Evolutionary conservation across 2,797 vertebrate species (phyloP).

Genomic region (Scyliorhinus canicula): DNA sequence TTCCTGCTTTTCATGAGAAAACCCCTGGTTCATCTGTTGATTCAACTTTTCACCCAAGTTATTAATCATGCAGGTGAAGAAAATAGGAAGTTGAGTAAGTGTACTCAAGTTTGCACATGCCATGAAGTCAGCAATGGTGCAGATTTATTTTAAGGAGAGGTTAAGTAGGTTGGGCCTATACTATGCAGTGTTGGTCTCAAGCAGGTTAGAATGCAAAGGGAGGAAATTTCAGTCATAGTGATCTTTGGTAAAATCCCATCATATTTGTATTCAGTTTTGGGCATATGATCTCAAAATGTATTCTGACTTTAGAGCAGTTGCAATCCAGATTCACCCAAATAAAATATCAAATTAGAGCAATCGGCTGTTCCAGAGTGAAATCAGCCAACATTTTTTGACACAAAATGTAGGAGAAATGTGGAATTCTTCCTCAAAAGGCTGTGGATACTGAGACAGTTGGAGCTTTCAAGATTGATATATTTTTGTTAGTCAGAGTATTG

Average conservation of each 20-base stretch:
- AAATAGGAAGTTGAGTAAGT: background rate
- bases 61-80: background rate
- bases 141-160: too few species aligned
- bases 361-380: background rate
- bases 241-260: background rate
- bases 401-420: background rate
- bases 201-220: background rate
- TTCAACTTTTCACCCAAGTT: background rate
- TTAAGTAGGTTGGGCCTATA: too few species aligned
- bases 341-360: too few species aligned
- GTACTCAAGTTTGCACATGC: background rate
- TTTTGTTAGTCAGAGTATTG: background rate
- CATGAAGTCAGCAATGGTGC: background rate
- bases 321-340: background rate
- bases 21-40: too few species aligned
- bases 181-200: background rate
- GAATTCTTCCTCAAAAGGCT: background rate
- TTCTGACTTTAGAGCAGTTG: background rate
- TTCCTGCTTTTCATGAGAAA: background rate
- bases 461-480: background rate
- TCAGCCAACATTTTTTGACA: background rate
- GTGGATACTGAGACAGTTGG: background rate
- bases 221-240: background rate
- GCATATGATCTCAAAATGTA: background rate
- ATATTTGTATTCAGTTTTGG: background rate